phyloP scores from a whole-genome alignment of 1,140 invertebrate genomes.

The Pseudomyrmex dendroicus region DNA sequence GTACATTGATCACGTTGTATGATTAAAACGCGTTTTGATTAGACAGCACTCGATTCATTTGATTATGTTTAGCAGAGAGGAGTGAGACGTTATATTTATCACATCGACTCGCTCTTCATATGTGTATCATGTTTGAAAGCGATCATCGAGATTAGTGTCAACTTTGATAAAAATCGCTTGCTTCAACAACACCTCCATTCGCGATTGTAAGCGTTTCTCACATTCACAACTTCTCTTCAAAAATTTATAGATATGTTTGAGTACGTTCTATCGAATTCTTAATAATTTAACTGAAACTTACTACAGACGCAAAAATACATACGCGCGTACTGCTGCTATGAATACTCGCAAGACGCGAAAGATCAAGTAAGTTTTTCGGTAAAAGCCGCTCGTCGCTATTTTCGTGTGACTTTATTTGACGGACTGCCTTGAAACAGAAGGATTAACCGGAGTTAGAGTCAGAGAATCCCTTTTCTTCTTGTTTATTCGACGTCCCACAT shows the following conservation, averaged over 20 bases:
- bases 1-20: conserved; percentile 37
- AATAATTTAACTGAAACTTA: conserved; percentile 7
- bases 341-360: conserved; percentile 1
- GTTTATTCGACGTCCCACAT: conserved; percentile 89
- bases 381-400: not conserved
- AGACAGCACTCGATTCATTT: conserved; percentile 5
- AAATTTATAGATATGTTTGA: not conserved
- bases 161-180: not conserved
- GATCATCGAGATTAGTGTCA: not conserved
- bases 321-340: conserved; percentile 34
- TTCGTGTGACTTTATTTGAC: conserved; percentile 63
- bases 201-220: not conserved
- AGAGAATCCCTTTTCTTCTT: conserved; percentile 81
- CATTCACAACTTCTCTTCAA: not conserved
- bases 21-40: conserved; percentile 60
- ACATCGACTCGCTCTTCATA: not conserved
- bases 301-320: not conserved
- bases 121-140: not conserved
- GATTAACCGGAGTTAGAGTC: conserved; percentile 60
- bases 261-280: not conserved
- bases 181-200: not conserved
- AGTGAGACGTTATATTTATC: conserved; percentile 17
- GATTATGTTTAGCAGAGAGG: conserved; percentile 17
- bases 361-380: not conserved
- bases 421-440: conserved; percentile 63